Evolutionary conservation across 2,888 invertebrate genomes (phyloP), one percentile per base, ranked within the genome.

Genomic region (Lapara coniferarum): DNA sequence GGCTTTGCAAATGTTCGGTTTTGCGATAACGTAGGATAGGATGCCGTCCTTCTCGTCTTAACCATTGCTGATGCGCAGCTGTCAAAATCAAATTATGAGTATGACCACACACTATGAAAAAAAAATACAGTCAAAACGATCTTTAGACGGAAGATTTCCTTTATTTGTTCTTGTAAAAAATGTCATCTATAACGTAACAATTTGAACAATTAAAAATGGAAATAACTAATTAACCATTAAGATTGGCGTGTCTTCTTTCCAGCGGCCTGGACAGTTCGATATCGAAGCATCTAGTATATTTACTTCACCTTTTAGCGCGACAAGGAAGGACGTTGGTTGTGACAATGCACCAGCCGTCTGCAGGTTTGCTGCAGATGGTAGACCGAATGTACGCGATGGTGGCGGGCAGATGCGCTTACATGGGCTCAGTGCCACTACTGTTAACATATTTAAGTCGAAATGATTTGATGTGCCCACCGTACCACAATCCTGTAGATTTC

Each of bases 341-440:
- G 82, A 97, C 97, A 19, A 97, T 98, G 82, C 98, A 98, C 89
- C 98, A 98, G 87, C 98, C 98, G 0, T 98, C 97, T 71, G 97
- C 98, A 3, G 93, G 96, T 66, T 94, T 98, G 59, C 96, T 98
- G 79, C 96, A 97, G 81, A 97, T 98, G 96, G 97, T 98, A 85
- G 98, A 98, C 89, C 96, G 98, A 84, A 89, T 98, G 56, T 98
- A 98, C 87, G 96, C 97, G 51, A 89, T 99, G 19, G 96, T 97
- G 0, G 95, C 95, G 51, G 98, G 98, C 0, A 94, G 95, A 74
- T 97, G 97, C 83, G 95, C 97, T 19, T 97, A 97, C 85, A 96
- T 97, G 72, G 98, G 98, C 10, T 95, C 96, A 0, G 95, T 97
- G 0, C 94, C 95, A 49, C 95, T 96, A 70, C 89, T 99, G 30